Percentiles rank a stretch among this genome's conserved stretches.
phyloP scores from a whole-genome alignment of 1,140 invertebrate species.

The Drosophila triauraria region DNA sequence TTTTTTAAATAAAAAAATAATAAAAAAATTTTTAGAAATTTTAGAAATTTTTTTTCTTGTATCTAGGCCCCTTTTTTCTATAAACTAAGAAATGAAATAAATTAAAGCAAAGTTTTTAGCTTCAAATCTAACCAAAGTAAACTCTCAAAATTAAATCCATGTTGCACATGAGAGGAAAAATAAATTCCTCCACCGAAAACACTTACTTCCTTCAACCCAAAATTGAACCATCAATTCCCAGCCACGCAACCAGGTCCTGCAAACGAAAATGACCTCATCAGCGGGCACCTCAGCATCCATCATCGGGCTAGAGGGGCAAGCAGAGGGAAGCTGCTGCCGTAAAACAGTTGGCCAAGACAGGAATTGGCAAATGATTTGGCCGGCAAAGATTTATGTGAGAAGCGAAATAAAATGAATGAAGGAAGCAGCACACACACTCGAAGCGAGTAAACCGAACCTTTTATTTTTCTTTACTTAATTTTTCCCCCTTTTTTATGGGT shows the following conservation, averaged over 20 bases:
- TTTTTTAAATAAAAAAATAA: too few species aligned
- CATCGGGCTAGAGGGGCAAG: background rate
- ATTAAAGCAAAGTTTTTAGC: background rate
- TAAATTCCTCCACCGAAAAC: background rate
- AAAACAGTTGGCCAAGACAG: constrained; percentile 31
- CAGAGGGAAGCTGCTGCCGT: constrained; percentile 5
- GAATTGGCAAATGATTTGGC: constrained; percentile 57
- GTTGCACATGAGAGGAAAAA: background rate
- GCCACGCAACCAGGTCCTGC: constrained; percentile 5
- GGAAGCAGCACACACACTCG: constrained; percentile 1
- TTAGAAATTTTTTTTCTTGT: too few species aligned
- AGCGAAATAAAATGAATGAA: constrained; percentile 20
- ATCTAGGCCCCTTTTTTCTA: too few species aligned
- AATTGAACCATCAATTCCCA: constrained; percentile 27
- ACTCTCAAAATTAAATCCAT: background rate
- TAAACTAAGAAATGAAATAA: too few species aligned
- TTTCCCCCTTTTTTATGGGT: constrained; percentile 22
- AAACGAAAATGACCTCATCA: constrained; percentile 32
- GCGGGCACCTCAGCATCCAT: constrained; percentile 29
- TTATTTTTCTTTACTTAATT: constrained; percentile 1
- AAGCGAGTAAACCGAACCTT: background rate
- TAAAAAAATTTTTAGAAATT: too few species aligned
- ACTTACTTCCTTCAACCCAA: background rate
- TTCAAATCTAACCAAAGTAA: background rate
- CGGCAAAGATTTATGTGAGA: constrained; percentile 63